Evolutionary conservation across 2,797 vertebrate genomes (phyloP).

Genomic region (Mastacembelus armatus): DNA sequence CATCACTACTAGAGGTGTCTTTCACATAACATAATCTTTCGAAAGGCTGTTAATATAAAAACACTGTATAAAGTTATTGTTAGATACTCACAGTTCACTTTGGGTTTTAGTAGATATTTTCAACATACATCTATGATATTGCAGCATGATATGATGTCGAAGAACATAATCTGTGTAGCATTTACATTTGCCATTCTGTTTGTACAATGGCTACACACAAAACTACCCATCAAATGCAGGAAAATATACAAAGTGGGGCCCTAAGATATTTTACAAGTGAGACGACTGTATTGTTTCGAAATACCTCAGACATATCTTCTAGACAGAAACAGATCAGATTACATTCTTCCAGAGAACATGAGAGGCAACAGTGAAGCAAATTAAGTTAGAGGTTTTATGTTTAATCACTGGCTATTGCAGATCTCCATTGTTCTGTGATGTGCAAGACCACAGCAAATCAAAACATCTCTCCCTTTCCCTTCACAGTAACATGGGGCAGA

Average conservation of each 20-base stretch:
- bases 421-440: constrained; percentile 35
- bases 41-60: constrained; percentile 20
- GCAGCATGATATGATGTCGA: neutral
- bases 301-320: constrained; percentile 47
- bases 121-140: no score
- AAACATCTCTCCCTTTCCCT: constrained; percentile 47
- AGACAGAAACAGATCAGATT: constrained; percentile 53
- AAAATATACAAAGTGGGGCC: constrained; percentile 30
- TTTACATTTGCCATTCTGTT: neutral
- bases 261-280: constrained; percentile 16
- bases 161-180: neutral
- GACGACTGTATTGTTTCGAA: constrained; percentile 36
- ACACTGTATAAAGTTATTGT: constrained; percentile 18
- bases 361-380: constrained; percentile 58
- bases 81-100: no score
- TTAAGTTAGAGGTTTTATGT: constrained; percentile 58
- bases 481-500: constrained; percentile 23
- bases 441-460: constrained; percentile 55
- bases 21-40: constrained; percentile 9
- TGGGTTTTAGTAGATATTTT: no score
- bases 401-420: constrained; percentile 52
- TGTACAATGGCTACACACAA: neutral
- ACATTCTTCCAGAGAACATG: constrained; percentile 48
- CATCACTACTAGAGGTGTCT: neutral
- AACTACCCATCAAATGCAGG: constrained; percentile 25